Evolutionary conservation across 2,797 vertebrate species (phyloP), one percentile per base, ranked within the genome.

Genomic region (Huso huso): DNA sequence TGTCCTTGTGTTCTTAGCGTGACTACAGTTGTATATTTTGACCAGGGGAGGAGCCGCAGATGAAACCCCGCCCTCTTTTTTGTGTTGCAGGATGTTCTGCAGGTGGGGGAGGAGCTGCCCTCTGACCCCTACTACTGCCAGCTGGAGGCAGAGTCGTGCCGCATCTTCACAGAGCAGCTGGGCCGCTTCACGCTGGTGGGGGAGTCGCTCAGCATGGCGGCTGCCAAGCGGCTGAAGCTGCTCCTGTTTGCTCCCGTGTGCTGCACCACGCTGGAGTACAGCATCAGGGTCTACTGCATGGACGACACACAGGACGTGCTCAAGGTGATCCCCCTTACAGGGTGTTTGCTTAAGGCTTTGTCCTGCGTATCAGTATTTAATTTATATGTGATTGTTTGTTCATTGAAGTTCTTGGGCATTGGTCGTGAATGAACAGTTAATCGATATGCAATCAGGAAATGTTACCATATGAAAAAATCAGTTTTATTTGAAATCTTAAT

Each of bases 81-180:
- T 74, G 61, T 75, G 72, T 78, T 6, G 6, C 81, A 99, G 96
- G 96, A 99, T 0, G 93, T 98, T 79, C 87, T 99, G 78, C 89
- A 94, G 78, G 90, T 98, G 80, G 95, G 95, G 0, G 90, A 96
- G 63, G 95, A 96, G 83, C 82, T 92, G 0, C 87, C 91, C 75
- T 92, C 93, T 0, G 93, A 96, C 79, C 92, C 93, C 64, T 99
- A 92, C 81, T 97, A 98, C 87, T 98, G 96, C 88, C 96, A 99
- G 84, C 88, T 98, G 72, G 96, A 98, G 86, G 88, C 92, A 0
- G 89, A 95, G 76, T 89, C 92, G 10, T 97, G 95, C 86, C 93
- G 93, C 13, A 50, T 99, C 77, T 97, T 99, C 87, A 93, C 94
- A 0, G 96, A 98, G 89, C 95, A 97, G 86, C 90, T 98, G 79